Base-by-base conservation (phyloP, 2,797 vertebrate species). In the Allobates femoralis region DNA sequence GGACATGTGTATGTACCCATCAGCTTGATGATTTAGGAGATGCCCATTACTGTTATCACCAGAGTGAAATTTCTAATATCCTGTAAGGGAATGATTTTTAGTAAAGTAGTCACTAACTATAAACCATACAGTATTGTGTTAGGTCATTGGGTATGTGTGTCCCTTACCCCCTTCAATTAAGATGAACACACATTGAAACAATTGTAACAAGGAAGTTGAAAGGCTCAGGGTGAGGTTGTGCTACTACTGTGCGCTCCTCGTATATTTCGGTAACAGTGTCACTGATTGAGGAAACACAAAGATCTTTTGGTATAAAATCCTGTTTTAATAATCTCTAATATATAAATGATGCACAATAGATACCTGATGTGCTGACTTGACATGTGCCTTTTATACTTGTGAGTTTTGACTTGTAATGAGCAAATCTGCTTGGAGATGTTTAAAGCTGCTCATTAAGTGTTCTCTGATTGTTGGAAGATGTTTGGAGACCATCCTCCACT, bases 121-220 rank as follows among this genome's bases (percentile, higher is more conserved):
- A n/a, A 5, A 32, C 19, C 21, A 28, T 34, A 55, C 11, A 58
- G 53, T 18, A 8, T 6, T 32, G 12, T 34, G 58, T 5, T 32
- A 37, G 8, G 6, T 55, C 14, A n/a, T 81, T 26, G 4, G 28
- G 30, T 50, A 37, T 66, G 62, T 46, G 18, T 26, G 15, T 50
- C 12, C 2, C 11, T 41, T 41, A 41, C 60, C 58, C 14, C 60
- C 71, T n/a, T 14, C 37, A 50, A n/a, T 73, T 6, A 10, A 30
- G 46, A n/a, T 67, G 21, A 26, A 37, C 64, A 81, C 80, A 81
- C 46, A 62, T 81, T 81, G 80, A 81, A 81, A 30, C 80, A 71
- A 81, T 81, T 81, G 64, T 69, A n/a, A 37, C 19, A 16, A 71
- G 80, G 80, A 81, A 69, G 79, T 69, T 81, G 26, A 81, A 64